Conservation (phyloP, 2,888 invertebrate species). For the Athrips mouffetella region DNA sequence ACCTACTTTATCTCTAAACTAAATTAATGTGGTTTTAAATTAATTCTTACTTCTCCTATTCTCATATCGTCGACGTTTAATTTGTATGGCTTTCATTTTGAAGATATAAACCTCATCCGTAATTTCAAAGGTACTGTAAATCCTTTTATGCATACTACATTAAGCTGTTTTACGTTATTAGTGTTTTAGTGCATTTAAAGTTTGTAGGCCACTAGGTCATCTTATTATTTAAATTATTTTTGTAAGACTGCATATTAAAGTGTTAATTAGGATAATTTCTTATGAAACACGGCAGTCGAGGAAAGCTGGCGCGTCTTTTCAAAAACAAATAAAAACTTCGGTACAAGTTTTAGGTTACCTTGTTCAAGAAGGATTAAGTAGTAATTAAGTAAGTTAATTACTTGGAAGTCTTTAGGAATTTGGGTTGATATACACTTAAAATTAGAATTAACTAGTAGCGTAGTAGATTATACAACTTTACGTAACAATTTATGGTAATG, state of each 20-base stretch:
- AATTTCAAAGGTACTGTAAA: not conserved
- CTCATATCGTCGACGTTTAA: slow-evolving; percentile 20
- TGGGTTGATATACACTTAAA: too few species aligned
- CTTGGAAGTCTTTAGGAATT: too few species aligned
- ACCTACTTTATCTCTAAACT: slow-evolving; percentile 49
- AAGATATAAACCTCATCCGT: not conserved
- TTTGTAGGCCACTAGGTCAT: not conserved
- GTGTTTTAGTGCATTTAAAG: not conserved
- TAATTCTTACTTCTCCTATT: slow-evolving; percentile 33
- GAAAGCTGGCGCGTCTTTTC: not conserved
- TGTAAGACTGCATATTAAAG: slow-evolving; percentile 3
- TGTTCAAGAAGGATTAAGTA: not conserved
- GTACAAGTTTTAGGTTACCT: not conserved
- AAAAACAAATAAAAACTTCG: slow-evolving; percentile 4
- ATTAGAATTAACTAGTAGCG: too few species aligned
- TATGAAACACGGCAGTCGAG: not conserved
- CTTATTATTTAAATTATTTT: slow-evolving; percentile 5
- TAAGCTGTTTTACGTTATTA: not conserved
- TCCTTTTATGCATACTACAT: not conserved
- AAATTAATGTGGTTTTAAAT: slow-evolving; percentile 48
- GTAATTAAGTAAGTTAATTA: not conserved
- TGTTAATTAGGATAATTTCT: slow-evolving; percentile 5
- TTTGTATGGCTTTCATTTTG: slow-evolving; percentile 13
- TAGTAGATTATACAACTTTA: too few species aligned
- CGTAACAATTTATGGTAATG: too few species aligned